Base-by-base conservation (phyloP, 1,140 invertebrate genomes). In the Zaprionus davidi region DNA sequence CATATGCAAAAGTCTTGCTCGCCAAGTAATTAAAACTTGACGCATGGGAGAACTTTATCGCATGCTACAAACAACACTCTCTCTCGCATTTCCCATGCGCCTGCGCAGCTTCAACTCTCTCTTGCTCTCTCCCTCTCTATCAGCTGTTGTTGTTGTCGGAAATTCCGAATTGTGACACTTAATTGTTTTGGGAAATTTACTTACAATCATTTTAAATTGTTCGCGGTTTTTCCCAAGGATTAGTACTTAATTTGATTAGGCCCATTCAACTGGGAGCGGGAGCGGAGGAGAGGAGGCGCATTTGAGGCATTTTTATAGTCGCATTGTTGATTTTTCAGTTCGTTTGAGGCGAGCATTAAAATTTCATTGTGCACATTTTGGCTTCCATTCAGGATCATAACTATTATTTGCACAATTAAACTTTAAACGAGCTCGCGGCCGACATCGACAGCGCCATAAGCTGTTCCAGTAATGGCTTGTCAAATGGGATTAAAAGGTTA, bases 121-220 rank as follows among this genome's bases (percentile, higher is more conserved):
- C 9, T 4, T 7, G 11, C 56, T 63, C 51, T 58, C 17, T 67
- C 57, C 49, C 64, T 53, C 56, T 68, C 38, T 9, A 55, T 31
- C 62, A 76, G 68, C 69, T 76, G 62, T 66, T 76, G 9, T 58
- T 53, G 49, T 58, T 53, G 49, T 36, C 62, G 70, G 74, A 72
- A 76, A 67, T 57, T 41, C 70, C 12, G 26, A 63, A 70, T 60
- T 67, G 56, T 49, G 64, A 20, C 53, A 74, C 69, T 80, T 88
- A 88, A 88, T 90, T 90, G 85, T 85, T 90, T 88, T 81, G 85
- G 85, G 85, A 90, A 88, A 88, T 90, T 88, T 85, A 85, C 85
- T 88, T 88, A 84, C 78, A 90, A 90, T 90, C 85, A 90, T 88
- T 90, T 88, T 76, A 81, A 90, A 85, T 81, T 88, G 85, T 90